Base-by-base conservation (phyloP, 2,113 vertebrate genomes). In the Epinephelus moara region DNA sequence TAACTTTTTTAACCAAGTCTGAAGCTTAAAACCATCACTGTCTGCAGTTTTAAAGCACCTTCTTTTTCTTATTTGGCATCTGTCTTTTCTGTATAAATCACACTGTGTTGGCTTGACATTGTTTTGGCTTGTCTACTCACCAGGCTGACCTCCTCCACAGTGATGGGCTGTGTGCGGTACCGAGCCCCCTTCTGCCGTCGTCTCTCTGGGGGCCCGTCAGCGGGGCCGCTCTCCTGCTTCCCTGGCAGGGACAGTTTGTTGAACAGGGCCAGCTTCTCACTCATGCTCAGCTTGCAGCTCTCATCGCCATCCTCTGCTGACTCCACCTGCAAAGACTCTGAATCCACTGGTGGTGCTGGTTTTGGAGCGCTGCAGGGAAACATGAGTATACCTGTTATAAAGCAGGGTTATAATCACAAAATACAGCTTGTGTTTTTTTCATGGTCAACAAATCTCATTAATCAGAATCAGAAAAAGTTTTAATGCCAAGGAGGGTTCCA, bases 231-330 rank as follows among this genome's bases (percentile, higher is more conserved):
- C 14, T 11, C 81, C 61, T 82, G 71, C 57, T 15, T 86, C 73
- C 53, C 85, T 1, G 88, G 82, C 74, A 88, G 87, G 17, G 91
- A 86, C 70, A 96, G 89, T 47, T 95, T 96, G 82, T 95, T 96
- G 60, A 96, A 96, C 52, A 96, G 95, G 45, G 95, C 96, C 89
- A 96, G 86, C 78, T 96, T 96, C 88, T 96, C 94, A 12, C 94
- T 96, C 91, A 96, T 86, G 49, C 92, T 96, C 75, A 96, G 92
- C 70, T 92, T 95, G 70, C 92, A 94, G 88, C 82, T 93, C 72
- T 94, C 94, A 9, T 96, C 95, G 0, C 1, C 19, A 0, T 94
- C 93, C 45, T 93, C 92, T 8, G 53, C 88, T 0, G 82, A 10
- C 25, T 92, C 81, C 0, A 23, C 70, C 85, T 86, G 88, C n/a